These are phyloP conservation scores for Monarcha castaneiventris DNA, from an alignment of 2,113 vertebrate genomes.

Conservation along the genomic window DNA sequence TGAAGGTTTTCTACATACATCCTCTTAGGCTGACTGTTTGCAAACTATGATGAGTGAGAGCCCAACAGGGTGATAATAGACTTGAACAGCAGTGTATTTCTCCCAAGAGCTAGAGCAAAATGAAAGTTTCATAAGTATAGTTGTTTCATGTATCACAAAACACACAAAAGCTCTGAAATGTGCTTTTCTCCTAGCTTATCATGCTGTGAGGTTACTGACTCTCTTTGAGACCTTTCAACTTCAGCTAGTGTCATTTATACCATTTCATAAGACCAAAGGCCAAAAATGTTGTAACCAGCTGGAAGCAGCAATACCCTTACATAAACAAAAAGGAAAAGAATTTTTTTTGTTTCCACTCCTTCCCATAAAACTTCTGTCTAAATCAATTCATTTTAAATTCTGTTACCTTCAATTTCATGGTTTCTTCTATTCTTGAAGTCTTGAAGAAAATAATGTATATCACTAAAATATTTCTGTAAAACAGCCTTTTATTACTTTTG, in stretches of 20 bases:
- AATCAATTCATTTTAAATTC: neutral
- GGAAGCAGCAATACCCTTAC: neutral
- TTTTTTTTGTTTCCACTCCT: neutral
- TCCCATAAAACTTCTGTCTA: neutral
- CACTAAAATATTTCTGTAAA: neutral
- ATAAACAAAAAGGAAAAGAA: neutral
- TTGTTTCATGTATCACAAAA: neutral
- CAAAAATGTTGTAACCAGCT: conserved; percentile 5
- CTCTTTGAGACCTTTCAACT: conserved; percentile 34
- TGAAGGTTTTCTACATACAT: neutral
- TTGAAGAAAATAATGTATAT: neutral
- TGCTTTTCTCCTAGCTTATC: neutral
- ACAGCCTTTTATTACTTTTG: neutral
- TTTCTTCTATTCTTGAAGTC: neutral
- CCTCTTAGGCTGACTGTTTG: neutral
- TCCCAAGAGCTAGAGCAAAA: neutral
- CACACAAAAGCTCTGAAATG: neutral
- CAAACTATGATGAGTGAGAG: neutral
- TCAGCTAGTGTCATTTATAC: neutral
- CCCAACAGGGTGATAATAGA: neutral
- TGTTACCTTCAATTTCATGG: neutral
- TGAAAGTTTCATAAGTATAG: neutral
- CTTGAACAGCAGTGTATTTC: neutral
- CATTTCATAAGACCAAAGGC: conserved; percentile 2
- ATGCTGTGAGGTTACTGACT: neutral